Evolutionary conservation across 2,888 invertebrate species (phyloP).

Genomic region (Zaprionus obscuricornis): DNA sequence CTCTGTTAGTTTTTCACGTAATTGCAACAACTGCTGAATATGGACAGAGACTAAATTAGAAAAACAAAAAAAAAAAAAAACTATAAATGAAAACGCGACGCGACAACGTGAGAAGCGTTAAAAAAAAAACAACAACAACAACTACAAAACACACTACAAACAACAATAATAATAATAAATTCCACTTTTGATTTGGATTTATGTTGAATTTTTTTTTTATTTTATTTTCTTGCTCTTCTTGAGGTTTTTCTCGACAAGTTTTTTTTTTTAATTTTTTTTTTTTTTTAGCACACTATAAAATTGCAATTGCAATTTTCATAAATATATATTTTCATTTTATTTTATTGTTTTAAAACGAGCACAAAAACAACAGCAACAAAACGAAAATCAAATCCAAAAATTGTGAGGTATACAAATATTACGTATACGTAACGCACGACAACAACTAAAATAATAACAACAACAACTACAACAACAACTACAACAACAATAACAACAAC

Average conservation of each 20-base stretch:
- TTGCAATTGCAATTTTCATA: not conserved
- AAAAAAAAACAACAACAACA: constrained; percentile 20
- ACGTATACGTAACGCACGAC: constrained; percentile 68
- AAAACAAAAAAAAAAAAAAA: constrained; percentile 29
- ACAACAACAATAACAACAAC: constrained; percentile 11
- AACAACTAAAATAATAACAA: constrained; percentile 35
- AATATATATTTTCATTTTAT: not conserved
- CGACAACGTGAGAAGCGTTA: constrained; percentile 36
- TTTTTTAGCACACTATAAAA: not conserved
- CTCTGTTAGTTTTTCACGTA: constrained; percentile 29
- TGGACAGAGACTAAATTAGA: constrained; percentile 52
- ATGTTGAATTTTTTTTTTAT: not conserved
- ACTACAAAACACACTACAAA: constrained; percentile 2
- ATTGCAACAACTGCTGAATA: constrained; percentile 61
- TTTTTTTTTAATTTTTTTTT: constrained; percentile 1
- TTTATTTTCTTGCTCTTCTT: not conserved
- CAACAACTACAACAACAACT: constrained; percentile 23
- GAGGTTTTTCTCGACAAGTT: constrained; percentile 1
- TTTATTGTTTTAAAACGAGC: not conserved
- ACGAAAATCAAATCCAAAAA: constrained; percentile 26
- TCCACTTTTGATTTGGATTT: constrained; percentile 17
- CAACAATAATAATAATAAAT: constrained; percentile 2
- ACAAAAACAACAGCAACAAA: constrained; percentile 2
- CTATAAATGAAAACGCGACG: constrained; percentile 36
- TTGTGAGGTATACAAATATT: no score